These are phyloP conservation scores for Aplochiton taeniatus DNA, from an alignment of 2,797 vertebrate genomes.

Conservation along the genomic window DNA sequence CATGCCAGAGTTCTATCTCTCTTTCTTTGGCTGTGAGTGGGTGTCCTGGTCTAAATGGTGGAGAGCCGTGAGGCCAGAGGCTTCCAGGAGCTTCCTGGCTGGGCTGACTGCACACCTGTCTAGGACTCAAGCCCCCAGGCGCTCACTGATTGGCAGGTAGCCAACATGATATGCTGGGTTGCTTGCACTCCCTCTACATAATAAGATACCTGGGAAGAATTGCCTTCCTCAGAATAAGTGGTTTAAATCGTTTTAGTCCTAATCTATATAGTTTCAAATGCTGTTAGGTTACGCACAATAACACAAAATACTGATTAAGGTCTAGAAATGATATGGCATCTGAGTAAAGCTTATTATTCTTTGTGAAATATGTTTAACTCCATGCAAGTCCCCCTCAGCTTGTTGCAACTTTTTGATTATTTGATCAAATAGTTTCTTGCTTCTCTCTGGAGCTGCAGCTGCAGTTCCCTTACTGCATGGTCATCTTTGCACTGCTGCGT, in stretches of 20 bases:
- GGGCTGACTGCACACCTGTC: conserved; percentile 69
- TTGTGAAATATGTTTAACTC: conserved; percentile 9
- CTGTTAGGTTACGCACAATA: conserved; percentile 25
- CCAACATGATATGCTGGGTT: conserved; percentile 30
- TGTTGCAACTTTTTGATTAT: conserved; percentile 15
- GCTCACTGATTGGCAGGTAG: conserved; percentile 27
- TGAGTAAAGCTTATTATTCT: background rate
- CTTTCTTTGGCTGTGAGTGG: no score
- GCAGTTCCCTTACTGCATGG: conserved; percentile 34
- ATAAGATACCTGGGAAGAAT: conserved; percentile 22
- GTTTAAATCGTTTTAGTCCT: background rate
- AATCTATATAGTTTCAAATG: background rate
- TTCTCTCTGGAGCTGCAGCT: conserved; percentile 30
- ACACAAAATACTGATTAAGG: background rate
- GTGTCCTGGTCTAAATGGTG: no score
- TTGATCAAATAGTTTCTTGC: conserved; percentile 24
- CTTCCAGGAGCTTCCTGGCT: no score
- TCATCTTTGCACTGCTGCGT: conserved; percentile 57
- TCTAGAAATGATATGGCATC: background rate
- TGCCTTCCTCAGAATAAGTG: conserved; percentile 14
- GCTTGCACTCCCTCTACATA: conserved; percentile 29
- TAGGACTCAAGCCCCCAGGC: conserved; percentile 54
- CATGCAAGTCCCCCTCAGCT: conserved; percentile 23
- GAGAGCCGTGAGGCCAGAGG: no score
- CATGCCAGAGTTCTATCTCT: no score